A percentile compares a stretch with the other conserved stretches of the same genome.
phyloP scores from a whole-genome alignment of 2,797 vertebrate species.

The Sebastes trivittatus region DNA sequence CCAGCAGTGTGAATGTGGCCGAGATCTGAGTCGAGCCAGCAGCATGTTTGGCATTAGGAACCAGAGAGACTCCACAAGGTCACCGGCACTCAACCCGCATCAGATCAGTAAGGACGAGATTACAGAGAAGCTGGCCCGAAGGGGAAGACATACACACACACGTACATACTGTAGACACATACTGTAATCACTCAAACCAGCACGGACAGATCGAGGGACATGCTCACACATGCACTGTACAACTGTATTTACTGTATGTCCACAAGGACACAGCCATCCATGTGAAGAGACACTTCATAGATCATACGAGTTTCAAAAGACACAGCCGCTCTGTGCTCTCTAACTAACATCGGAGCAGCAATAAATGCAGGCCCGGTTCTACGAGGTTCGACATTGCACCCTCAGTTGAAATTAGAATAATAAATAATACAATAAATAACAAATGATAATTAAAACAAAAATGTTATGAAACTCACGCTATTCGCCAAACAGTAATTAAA shows the following conservation, averaged over 20 bases:
- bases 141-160: background rate
- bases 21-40: constrained; percentile 28
- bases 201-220: background rate
- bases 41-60: constrained; percentile 26
- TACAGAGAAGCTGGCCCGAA: constrained; percentile 25
- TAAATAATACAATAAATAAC: background rate
- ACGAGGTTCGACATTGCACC: constrained; percentile 8
- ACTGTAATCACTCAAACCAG: background rate
- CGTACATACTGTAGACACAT: background rate
- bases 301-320: background rate
- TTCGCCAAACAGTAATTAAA: background rate
- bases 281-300: background rate
- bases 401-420: background rate
- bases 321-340: background rate
- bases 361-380: background rate
- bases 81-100: constrained; percentile 40
- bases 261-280: background rate
- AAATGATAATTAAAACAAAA: background rate
- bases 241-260: constrained; percentile 14
- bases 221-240: background rate
- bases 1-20: background rate
- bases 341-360: too few species aligned
- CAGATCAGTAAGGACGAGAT: constrained; percentile 31
- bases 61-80: constrained; percentile 36
- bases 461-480: background rate